Evolutionary conservation across 2,113 vertebrate species (phyloP).

Genomic region (Hiodon alosoides): DNA sequence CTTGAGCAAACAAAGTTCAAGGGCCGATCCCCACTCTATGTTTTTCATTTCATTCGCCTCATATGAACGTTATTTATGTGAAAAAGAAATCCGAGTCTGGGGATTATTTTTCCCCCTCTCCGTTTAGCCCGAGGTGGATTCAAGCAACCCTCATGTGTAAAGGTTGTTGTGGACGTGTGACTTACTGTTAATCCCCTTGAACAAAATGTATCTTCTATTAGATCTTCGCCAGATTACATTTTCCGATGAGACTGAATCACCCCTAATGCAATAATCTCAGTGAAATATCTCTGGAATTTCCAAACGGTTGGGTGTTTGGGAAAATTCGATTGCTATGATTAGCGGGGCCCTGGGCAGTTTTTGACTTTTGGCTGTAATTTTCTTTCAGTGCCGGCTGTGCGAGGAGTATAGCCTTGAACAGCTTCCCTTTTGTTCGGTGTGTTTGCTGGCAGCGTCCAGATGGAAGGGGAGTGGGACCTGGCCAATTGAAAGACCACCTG

Average conservation of each 20-base stretch:
- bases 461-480: background rate
- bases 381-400: background rate
- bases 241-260: background rate
- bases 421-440: background rate
- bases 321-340: background rate
- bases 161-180: background rate
- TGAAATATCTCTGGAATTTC: background rate
- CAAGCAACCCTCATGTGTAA: too few species aligned
- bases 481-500: slow-evolving; percentile 13
- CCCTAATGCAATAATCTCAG: background rate
- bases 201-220: background rate
- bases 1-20: background rate
- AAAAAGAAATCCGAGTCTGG: background rate
- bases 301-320: background rate
- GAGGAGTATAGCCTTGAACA: background rate
- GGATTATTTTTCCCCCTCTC: background rate
- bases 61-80: background rate
- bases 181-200: background rate
- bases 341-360: background rate
- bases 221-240: background rate
- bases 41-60: background rate
- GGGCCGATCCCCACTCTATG: background rate
- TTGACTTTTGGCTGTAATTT: background rate
- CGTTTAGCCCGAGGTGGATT: background rate
- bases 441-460: background rate